phyloP scores from a whole-genome alignment of 2,113 vertebrate species.

The Pithys albifrons region DNA sequence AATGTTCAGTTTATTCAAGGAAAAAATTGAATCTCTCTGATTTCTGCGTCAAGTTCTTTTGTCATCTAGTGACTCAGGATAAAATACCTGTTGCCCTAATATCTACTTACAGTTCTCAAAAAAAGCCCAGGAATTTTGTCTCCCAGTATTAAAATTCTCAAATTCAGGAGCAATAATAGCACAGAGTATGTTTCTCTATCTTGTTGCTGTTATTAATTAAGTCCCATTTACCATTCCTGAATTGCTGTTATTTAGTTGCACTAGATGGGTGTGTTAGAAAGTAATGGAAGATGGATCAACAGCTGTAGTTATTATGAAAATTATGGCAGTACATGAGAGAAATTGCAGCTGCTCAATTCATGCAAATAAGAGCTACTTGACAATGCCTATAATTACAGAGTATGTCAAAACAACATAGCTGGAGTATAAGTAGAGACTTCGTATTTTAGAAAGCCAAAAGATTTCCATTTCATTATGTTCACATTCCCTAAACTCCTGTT shows the following conservation, averaged over 20 bases:
- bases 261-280: neutral
- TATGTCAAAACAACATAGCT: slow-evolving; percentile 35
- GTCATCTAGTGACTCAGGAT: neutral
- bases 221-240: neutral
- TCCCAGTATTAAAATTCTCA: neutral
- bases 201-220: slow-evolving; percentile 53
- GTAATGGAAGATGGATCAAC: slow-evolving; percentile 32
- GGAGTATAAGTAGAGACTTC: neutral
- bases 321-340: slow-evolving; percentile 40
- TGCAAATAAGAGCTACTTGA: slow-evolving; percentile 35
- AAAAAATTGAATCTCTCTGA: neutral
- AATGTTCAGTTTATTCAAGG: neutral
- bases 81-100: neutral
- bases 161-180: neutral
- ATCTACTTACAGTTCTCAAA: neutral
- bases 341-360: slow-evolving; percentile 47
- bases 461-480: neutral
- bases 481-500: neutral
- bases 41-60: neutral
- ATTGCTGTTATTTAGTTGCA: slow-evolving; percentile 8
- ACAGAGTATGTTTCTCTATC: neutral
- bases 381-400: slow-evolving; percentile 51
- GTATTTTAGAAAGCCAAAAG: neutral
- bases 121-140: neutral
- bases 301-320: slow-evolving; percentile 45